phyloP scores from a whole-genome alignment of 2,113 vertebrate species.

The Varanus salvator region DNA sequence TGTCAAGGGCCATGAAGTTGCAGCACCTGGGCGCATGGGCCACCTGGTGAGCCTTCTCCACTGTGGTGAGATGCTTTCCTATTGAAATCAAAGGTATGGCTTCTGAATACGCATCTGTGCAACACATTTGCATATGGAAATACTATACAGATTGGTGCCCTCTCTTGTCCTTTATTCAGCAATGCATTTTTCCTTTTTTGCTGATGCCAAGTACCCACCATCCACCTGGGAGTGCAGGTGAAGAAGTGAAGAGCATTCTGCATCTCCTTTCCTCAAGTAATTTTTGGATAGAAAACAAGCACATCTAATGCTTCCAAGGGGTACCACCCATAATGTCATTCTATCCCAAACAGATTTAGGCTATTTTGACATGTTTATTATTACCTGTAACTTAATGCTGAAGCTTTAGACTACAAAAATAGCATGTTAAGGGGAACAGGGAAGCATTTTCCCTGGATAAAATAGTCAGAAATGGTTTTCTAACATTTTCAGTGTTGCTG shows the following conservation, averaged over 20 bases:
- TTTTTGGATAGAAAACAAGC: not conserved
- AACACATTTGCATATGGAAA: no score
- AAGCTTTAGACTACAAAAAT: conserved; percentile 27
- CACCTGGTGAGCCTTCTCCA: no score
- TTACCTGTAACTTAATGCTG: conserved; percentile 2
- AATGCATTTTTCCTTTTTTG: no score
- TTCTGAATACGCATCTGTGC: no score
- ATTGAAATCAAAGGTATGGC: no score
- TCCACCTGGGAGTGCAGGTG: not conserved
- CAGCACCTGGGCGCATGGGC: no score
- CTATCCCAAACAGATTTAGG: not conserved
- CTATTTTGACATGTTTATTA: conserved; percentile 37
- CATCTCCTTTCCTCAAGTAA: not conserved
- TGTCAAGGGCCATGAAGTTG: not conserved
- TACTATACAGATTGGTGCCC: not conserved
- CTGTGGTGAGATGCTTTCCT: no score
- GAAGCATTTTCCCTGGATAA: not conserved
- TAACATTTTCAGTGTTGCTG: not conserved
- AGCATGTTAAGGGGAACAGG: conserved; percentile 1
- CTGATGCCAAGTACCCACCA: no score
- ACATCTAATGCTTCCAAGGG: not conserved
- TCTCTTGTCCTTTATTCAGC: not conserved
- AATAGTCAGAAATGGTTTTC: not conserved
- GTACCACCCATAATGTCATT: not conserved
- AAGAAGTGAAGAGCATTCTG: not conserved